Evolutionary conservation across 2,113 vertebrate species (phyloP), one percentile per base, ranked within the genome.

Genomic region (Tympanuchus pallidicinctus): DNA sequence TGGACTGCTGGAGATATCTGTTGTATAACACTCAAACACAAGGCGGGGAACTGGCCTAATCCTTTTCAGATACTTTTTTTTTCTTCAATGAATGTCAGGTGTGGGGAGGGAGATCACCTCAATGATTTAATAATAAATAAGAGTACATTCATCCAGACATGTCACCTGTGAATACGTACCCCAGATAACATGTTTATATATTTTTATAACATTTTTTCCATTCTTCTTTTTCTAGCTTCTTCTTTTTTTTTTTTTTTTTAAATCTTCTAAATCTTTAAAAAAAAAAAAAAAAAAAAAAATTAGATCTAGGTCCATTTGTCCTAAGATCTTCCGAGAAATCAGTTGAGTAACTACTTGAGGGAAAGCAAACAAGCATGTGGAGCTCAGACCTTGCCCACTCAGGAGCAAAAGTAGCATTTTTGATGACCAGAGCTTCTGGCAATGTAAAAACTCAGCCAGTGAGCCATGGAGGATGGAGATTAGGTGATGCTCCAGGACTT

Each of bases 101-200:
- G 73, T 86, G 69, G 76, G 61, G 76, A 93, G 52, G 61, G 90
- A 73, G 25, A 84, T 71, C 90, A 96, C 95, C 92, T 95, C 90
- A 96, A 86, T 11, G 0, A 84, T 86, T 95, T 92, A 96, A 96
- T 95, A 95, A 96, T 94, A 95, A 94, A 97, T 94, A 91, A 88
- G 93, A 81, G 59, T 0, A 24, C 56, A 86, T 94, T 96, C 76
- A 92, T 88, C 77, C 70, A 92, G 66, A 83, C 59, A 38, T 25
- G 76, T 77, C 77, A 92, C 77, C 93, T 94, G 72, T 73, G 91
- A 95, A 88, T 84, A 92, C 94, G 88, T 75, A 54, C 73, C 65
- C 76, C 43, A 66, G 82, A 92, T 67, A 84, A 95, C 73, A n/a
- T 12, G 63, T 89, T 90, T 90, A 77, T 84, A 61, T 38, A 56